Percentiles rank a stretch among this genome's conserved stretches.
phyloP scores from a whole-genome alignment of 35 echinoderm and acorn worm species.

The Lytechinus variegatus region DNA sequence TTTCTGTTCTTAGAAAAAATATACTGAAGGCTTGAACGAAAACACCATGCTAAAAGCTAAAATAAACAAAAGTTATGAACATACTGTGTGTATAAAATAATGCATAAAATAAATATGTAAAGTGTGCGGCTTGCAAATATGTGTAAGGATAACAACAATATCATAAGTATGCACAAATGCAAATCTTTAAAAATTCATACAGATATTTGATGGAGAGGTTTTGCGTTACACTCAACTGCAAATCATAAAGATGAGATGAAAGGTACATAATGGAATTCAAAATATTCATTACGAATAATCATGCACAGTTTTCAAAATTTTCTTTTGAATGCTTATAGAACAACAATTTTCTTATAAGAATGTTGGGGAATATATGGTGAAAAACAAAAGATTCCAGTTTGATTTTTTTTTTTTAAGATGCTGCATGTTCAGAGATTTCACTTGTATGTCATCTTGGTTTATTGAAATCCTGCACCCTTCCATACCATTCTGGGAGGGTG shows the following conservation, averaged over 20 bases:
- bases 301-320: not conserved
- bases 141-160: not conserved
- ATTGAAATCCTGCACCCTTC: no score
- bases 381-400: no score
- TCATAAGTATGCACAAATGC: not conserved
- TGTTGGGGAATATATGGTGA: no score
- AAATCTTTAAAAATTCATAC: not conserved
- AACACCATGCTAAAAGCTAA: slow-evolving; percentile 3
- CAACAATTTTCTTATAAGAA: not conserved
- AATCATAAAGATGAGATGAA: not conserved
- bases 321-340: not conserved
- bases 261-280: not conserved
- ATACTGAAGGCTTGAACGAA: not conserved
- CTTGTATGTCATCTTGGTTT: no score
- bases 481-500: no score
- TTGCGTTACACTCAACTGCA: not conserved
- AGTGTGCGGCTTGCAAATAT: not conserved
- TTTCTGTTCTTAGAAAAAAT: no score
- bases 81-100: not conserved
- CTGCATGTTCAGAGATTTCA: no score
- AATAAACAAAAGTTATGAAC: not conserved
- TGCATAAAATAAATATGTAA: not conserved
- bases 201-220: not conserved
- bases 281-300: not conserved
- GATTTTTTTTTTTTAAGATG: no score